Base-by-base conservation (phyloP, 2,113 vertebrate genomes). In the Nyctereutes procyonoides region DNA sequence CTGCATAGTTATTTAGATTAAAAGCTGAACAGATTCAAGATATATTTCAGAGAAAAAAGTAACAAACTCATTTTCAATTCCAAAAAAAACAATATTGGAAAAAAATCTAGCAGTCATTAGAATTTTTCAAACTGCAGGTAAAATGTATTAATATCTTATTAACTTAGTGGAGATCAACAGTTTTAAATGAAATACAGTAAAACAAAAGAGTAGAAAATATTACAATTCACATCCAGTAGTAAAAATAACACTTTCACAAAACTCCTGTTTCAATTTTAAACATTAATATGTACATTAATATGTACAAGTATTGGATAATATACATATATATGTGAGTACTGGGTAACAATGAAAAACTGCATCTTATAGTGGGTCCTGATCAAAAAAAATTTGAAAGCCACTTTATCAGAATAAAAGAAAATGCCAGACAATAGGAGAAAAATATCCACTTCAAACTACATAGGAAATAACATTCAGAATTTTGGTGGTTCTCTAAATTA, bases 161-260 rank as follows among this genome's bases (percentile, higher is more conserved):
- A 82, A 63, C 22, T 87, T 91, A 87, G 74, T 43, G 53, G 3
- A 92, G 30, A 73, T 35, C 22, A 95, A 73, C 51, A 84, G 56
- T 56, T 95, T 67, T 92, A 30, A 97, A 91, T 77, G 43, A 93
- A 96, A 86, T 82, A 69, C 3, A 88, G 58, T 24, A 85, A 82
- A 93, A 85, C 48, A 85, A 71, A 94, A 96, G 35, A 81, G 86
- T 13, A 93, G 28, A 95, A 95, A 90, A 83, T 35, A 77, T 89
- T 74, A 71, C 13, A 88, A 69, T 69, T n/a, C 4, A 87, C 74
- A 17, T 88, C n/a, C 24, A 80, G 35, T 83, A 84, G 30, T 90
- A 88, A 90, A 93, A 32, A 55, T 5, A 95, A 87, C 69, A 86
- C 9, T 60, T 93, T 81, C 87, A 95, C 11, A 24, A 90, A 93